A percentile compares a stretch with the other conserved stretches of the same genome.
These are phyloP conservation scores for Chelon labrosus DNA, from an alignment of 2,797 vertebrate genomes.

Conservation along the genomic window DNA sequence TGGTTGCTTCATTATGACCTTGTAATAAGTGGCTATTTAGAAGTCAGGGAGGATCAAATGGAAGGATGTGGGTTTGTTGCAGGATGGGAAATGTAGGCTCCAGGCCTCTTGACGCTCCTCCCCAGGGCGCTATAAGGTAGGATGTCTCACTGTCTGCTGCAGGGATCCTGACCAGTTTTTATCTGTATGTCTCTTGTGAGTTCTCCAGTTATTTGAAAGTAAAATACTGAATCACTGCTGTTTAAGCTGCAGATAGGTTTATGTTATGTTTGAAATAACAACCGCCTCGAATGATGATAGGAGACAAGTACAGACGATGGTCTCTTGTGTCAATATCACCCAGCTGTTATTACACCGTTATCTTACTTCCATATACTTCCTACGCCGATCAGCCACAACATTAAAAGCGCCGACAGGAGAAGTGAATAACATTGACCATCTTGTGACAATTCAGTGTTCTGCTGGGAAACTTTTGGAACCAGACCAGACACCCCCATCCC, in stretches of 20 bases:
- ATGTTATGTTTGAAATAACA: neutral
- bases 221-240: neutral
- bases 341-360: neutral
- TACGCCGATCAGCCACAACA: too few relatives aligned
- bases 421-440: too few relatives aligned
- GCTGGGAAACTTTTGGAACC: too few relatives aligned
- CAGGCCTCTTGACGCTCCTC: neutral
- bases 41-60: neutral
- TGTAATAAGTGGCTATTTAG: neutral
- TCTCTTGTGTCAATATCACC: neutral
- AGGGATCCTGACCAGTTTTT: neutral
- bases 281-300: neutral
- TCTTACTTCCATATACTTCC: too few relatives aligned
- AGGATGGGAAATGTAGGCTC: neutral
- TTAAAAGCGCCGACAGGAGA: too few relatives aligned
- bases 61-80: conserved; percentile 1
- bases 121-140: neutral
- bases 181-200: neutral
- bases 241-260: neutral
- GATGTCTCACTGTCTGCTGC: neutral
- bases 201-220: neutral
- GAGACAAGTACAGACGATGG: neutral
- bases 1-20: neutral
- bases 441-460: too few relatives aligned
- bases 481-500: too few relatives aligned